phyloP scores from a whole-genome alignment of 2,113 vertebrate genomes.

The Spermophilus dauricus region DNA sequence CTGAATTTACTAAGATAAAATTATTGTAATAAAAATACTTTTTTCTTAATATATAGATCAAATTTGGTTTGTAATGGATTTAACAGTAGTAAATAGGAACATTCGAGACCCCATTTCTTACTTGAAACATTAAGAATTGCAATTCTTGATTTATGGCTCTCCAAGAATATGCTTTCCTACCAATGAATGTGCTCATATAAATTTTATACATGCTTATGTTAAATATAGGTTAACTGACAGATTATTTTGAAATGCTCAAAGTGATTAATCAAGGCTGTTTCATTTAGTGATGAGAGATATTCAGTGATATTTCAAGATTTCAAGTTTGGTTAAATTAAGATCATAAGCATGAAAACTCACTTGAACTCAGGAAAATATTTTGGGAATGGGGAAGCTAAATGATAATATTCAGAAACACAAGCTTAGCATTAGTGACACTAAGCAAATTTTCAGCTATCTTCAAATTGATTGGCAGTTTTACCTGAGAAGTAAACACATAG shows the following conservation, averaged over 20 bases:
- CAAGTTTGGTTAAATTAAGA: constrained; percentile 78
- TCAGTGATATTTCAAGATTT: constrained; percentile 70
- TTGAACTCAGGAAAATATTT: constrained; percentile 75
- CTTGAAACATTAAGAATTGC: constrained; percentile 64
- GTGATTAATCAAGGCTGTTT: constrained; percentile 76
- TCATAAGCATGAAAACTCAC: constrained; percentile 68
- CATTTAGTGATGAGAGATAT: constrained; percentile 72
- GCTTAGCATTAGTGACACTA: neutral
- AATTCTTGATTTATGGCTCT: constrained; percentile 63
- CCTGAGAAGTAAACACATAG: neutral
- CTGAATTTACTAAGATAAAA: neutral
- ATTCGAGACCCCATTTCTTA: neutral
- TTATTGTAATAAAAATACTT: neutral
- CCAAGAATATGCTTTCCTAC: constrained; percentile 70
- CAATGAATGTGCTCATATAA: constrained; percentile 68
- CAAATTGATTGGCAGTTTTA: neutral
- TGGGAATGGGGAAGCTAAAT: constrained; percentile 33
- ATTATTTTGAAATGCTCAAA: constrained; percentile 78
- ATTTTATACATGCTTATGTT: constrained; percentile 77
- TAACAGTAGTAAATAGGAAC: constrained; percentile 60
- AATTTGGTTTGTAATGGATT: neutral
- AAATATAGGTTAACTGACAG: constrained; percentile 78
- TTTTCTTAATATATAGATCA: neutral
- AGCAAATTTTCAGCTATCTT: neutral
- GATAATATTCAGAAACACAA: neutral